Base-by-base conservation (phyloP, 30 jellyfish, hydroid and myxozoan species). In the Pelagia noctiluca region DNA sequence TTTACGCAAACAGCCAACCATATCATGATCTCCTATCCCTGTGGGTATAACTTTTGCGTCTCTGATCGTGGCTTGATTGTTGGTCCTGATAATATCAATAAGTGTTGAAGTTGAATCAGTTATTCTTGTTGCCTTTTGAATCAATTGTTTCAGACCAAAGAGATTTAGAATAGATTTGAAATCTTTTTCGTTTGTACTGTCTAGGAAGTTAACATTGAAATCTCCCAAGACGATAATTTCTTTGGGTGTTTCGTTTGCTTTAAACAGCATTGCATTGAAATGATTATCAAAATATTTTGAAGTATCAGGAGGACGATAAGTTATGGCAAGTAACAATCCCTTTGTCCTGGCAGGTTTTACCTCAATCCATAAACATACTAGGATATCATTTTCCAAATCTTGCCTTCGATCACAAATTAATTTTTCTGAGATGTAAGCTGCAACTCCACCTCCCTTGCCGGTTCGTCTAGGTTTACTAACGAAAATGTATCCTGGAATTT, bases 11-110 rank as follows among this genome's bases (percentile, higher is more conserved):
- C 88, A 68, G 78, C 89, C 88, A 71, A 88, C 84, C 89, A 88
- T 88, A 76, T 78, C 89, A 72, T 79, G 93, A 88, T 88, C 89
- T 78, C 93, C 93, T 68, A 88, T 73, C 63, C 75, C 74, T 78
- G 71, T 78, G 73, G 93, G 92, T 75, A 88, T 57, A 50, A 88
- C 96, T 53, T 36, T 72, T 47, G 84, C 85, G 34, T 72, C 83
- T 74, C 80, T 72, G 78, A 85, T 85, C 53, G 89, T 71, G 74
- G 93, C 93, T 53, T 81, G 76, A 52, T 81, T 80, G 90, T 65
- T 80, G 76, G 76, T 80, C 90, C 84, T 84, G 29, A 80, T 80
- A 49, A 65, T 63, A 65, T 65, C 83, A 63, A 64, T 80, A 80
- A 80, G 84, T 66, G 90, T 80, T 46, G 93, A 71, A 48, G 80